A percentile compares a stretch with the other conserved stretches of the same genome.
Conservation (phyloP, 2,888 invertebrate species). For the Pyrochroa serraticornis region DNA sequence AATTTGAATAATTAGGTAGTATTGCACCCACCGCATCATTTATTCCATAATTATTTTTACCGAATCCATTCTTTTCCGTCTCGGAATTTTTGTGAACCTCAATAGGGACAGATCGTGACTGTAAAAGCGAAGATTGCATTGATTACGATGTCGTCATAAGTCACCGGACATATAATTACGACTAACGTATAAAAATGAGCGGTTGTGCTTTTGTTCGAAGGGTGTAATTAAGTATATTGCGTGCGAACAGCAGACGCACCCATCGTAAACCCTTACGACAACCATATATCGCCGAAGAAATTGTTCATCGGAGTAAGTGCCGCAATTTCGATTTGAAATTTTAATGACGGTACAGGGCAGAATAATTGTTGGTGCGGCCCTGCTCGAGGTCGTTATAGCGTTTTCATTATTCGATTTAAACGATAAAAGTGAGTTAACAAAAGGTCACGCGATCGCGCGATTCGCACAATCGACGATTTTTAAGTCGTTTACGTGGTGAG, state of each 20-base stretch:
- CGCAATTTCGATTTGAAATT: constrained; percentile 9
- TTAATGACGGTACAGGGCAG: constrained; percentile 1
- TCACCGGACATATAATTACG: constrained; percentile 3
- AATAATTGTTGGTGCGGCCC: constrained; percentile 4
- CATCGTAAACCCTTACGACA: constrained; percentile 13
- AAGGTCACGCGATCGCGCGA: constrained; percentile 21
- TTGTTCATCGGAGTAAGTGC: constrained; percentile 1
- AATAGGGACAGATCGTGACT: no score
- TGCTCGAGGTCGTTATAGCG: constrained; percentile 15
- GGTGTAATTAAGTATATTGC: constrained; percentile 19
- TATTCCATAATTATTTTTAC: no score
- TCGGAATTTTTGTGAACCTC: no score
- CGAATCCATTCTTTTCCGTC: no score
- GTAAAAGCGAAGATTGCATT: no score
- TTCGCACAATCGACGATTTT: constrained; percentile 24
- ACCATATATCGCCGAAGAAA: constrained; percentile 7
- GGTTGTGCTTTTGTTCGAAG: constrained; percentile 3
- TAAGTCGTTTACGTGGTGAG: constrained; percentile 6
- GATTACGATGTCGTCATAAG: no score
- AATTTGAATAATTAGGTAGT: no score
- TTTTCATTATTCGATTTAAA: constrained; percentile 22
- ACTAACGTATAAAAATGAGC: constrained; percentile 21
- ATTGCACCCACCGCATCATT: no score
- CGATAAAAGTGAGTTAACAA: constrained; percentile 15
- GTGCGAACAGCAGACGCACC: constrained; percentile 15